These are phyloP conservation scores for Acrocephalus arundinaceus DNA, from an alignment of 2,113 vertebrate species.

Conservation along the genomic window DNA sequence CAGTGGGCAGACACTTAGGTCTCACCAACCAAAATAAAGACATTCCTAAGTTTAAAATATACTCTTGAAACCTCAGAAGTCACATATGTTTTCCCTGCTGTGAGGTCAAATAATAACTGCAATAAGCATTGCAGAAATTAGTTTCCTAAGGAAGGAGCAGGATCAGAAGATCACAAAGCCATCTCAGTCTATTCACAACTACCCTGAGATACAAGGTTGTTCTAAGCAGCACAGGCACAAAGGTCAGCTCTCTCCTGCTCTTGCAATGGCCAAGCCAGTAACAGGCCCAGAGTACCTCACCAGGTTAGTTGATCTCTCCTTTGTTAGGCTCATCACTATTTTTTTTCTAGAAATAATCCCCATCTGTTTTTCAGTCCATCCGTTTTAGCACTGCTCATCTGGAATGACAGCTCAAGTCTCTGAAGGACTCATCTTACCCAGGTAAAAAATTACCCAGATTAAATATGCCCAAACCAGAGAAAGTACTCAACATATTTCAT, in stretches of 20 bases:
- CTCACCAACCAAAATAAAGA: background rate
- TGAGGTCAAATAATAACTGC: background rate
- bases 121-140: background rate
- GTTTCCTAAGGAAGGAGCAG: background rate
- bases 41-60: background rate
- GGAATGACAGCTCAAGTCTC: background rate
- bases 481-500: background rate
- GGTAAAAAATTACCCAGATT: background rate
- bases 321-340: background rate
- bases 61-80: background rate
- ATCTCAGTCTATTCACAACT: background rate
- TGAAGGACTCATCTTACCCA: background rate
- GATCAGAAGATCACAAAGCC: background rate
- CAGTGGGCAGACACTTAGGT: background rate
- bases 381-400: background rate
- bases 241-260: background rate
- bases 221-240: background rate
- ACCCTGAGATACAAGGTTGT: background rate
- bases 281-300: background rate
- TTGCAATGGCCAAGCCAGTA: background rate
- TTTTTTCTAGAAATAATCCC: background rate
- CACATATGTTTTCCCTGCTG: background rate
- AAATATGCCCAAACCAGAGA: background rate
- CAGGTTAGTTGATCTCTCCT: background rate
- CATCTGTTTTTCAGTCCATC: background rate